Conservation (phyloP, 2,797 vertebrate genomes). For the Falco novaeseelandiae region DNA sequence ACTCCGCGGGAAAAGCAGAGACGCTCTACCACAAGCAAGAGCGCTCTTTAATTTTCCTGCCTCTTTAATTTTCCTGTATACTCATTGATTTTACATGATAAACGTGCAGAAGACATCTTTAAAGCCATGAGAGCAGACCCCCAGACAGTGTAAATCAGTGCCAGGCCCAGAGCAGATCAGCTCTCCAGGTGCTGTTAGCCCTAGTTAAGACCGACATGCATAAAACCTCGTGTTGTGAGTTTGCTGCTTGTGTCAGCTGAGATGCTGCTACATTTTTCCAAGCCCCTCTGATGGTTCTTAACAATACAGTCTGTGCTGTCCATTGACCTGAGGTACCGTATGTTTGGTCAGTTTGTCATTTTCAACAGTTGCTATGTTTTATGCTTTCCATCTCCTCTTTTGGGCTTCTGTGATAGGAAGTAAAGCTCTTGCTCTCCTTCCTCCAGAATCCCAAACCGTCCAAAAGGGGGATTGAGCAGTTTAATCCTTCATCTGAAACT, state of each 20-base stretch:
- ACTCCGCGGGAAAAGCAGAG: background rate
- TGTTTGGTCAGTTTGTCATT: background rate
- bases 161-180: background rate
- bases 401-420: background rate
- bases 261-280: background rate
- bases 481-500: background rate
- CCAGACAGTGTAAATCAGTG: background rate
- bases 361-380: background rate
- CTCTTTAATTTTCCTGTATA: conserved; percentile 19
- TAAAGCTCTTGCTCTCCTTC: background rate
- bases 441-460: background rate
- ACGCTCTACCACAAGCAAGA: background rate
- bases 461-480: background rate
- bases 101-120: background rate
- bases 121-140: background rate
- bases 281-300: background rate
- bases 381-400: background rate
- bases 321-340: background rate
- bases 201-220: background rate
- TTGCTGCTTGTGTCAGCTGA: background rate
- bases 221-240: background rate
- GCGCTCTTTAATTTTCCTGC: background rate
- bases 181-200: background rate
- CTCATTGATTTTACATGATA: background rate
- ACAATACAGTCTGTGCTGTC: background rate